These are phyloP conservation scores for Chironomus striatipennis DNA, from an alignment of 1,140 invertebrate genomes.

Conservation along the genomic window DNA sequence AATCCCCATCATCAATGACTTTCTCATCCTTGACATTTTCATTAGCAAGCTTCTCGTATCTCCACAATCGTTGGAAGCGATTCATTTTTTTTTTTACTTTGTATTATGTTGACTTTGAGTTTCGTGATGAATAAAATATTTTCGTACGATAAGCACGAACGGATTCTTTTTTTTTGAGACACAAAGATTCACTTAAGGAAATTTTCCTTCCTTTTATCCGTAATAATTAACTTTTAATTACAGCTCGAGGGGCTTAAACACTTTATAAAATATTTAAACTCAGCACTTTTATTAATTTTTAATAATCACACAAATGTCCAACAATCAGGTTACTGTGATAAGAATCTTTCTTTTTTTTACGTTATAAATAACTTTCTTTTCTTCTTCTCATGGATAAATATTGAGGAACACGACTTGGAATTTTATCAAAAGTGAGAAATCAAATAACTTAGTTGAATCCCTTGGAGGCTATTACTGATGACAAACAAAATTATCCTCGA, in stretches of 20 bases:
- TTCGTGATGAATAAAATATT: background rate
- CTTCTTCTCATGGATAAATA: no score
- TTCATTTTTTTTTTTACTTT: no score
- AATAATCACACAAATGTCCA: no score
- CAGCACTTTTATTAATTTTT: no score
- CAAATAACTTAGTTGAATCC: background rate
- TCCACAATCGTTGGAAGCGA: background rate
- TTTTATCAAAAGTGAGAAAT: background rate
- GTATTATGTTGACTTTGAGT: background rate
- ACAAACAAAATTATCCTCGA: background rate
- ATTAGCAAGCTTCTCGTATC: slow-evolving; percentile 18
- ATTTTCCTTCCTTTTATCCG: background rate
- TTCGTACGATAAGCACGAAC: background rate
- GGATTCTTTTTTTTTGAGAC: background rate
- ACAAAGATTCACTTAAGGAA: background rate
- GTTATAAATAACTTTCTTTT: no score
- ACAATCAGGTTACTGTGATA: no score
- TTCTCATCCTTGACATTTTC: slow-evolving; percentile 18
- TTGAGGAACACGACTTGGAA: no score
- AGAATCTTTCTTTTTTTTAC: no score
- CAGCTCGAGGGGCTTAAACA: background rate
- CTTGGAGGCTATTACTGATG: background rate
- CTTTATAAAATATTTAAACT: no score
- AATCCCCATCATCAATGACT: slow-evolving; percentile 4
- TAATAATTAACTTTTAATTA: slow-evolving; percentile 15